These are phyloP conservation scores for Emberiza fucata DNA, from an alignment of 2,113 vertebrate species.

Conservation along the genomic window DNA sequence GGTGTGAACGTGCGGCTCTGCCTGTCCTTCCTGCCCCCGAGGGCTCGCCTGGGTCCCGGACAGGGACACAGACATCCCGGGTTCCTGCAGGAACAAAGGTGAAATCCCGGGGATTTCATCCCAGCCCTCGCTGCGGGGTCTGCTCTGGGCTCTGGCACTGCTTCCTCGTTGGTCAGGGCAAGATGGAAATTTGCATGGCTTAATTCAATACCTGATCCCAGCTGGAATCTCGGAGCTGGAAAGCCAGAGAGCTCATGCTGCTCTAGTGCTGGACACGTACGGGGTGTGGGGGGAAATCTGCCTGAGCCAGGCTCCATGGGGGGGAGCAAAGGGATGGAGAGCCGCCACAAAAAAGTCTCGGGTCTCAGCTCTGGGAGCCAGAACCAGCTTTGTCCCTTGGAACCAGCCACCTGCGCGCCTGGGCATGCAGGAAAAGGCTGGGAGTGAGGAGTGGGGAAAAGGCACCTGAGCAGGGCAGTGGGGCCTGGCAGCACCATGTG, in stretches of 20 bases:
- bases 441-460: background rate
- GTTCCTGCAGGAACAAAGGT: background rate
- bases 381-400: background rate
- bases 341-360: background rate
- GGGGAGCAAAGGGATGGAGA: background rate
- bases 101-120: background rate
- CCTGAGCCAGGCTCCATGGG: background rate
- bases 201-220: background rate
- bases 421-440: background rate
- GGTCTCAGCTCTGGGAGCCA: background rate
- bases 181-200: background rate
- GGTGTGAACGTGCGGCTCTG: background rate
- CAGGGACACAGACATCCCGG: background rate
- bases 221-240: background rate
- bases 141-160: background rate
- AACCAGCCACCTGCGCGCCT: background rate
- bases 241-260: background rate
- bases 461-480: background rate
- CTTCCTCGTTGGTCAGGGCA: background rate
- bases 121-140: accelerated
- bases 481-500: accelerated
- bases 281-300: background rate
- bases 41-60: background rate
- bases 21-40: background rate
- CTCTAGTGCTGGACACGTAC: background rate